A percentile compares a stretch with the other conserved stretches of the same genome.
Conservation (phyloP, 1,140 invertebrate genomes). For the Drosophila pandora region DNA sequence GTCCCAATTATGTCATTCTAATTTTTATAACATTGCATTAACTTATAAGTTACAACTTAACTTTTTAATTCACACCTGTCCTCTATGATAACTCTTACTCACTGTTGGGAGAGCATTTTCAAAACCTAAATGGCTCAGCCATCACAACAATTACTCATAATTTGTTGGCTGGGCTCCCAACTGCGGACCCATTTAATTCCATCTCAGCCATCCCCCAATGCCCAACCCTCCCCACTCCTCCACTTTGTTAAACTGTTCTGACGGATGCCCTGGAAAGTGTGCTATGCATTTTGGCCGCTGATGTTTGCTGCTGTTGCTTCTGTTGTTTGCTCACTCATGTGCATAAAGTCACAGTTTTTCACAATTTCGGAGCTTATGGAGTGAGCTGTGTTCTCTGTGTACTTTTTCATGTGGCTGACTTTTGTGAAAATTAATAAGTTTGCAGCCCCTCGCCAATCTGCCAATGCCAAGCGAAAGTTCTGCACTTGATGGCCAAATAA, state of each 20-base stretch:
- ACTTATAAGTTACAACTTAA: too few relatives aligned
- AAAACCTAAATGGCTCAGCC: background rate
- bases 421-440: constrained; percentile 79
- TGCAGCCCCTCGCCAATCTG: constrained; percentile 25
- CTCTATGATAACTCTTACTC: too few relatives aligned
- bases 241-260: background rate
- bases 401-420: constrained; percentile 52
- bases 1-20: too few relatives aligned
- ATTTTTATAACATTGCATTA: too few relatives aligned
- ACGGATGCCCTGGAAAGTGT: constrained; percentile 47
- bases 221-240: background rate
- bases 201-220: background rate
- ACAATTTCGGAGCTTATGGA: constrained; percentile 5
- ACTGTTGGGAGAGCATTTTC: background rate
- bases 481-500: constrained; percentile 78
- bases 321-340: constrained; percentile 66
- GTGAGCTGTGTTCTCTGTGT: constrained; percentile 18
- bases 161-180: constrained; percentile 19
- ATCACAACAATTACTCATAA: constrained; percentile 41
- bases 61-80: background rate
- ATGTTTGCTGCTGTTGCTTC: constrained; percentile 16
- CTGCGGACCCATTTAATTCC: constrained; percentile 15
- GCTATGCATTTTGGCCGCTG: constrained; percentile 52
- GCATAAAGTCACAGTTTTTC: constrained; percentile 62
- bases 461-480: constrained; percentile 49